These are phyloP conservation scores for Cephus nigrinus DNA, from an alignment of 2,888 invertebrate genomes.

Conservation along the genomic window DNA sequence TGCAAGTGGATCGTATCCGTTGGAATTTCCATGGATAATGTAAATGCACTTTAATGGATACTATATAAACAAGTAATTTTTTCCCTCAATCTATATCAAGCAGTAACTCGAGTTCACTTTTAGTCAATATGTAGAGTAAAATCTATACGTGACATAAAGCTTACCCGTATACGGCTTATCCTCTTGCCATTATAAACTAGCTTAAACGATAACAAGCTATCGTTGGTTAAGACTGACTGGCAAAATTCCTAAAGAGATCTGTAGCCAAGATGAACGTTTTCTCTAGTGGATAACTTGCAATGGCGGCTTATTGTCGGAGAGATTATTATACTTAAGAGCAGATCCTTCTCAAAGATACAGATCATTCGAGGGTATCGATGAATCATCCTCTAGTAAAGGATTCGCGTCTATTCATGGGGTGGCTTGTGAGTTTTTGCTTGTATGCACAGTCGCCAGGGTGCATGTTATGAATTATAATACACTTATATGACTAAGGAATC, in stretches of 20 bases:
- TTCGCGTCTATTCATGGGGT: not conserved
- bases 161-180: not conserved
- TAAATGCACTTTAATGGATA: not conserved
- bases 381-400: not conserved
- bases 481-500: not conserved
- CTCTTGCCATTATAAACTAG: not conserved
- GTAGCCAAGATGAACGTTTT: not conserved
- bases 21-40: not conserved
- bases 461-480: not conserved
- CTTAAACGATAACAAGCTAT: not conserved
- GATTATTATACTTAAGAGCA: not conserved
- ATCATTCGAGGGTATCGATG: not conserved
- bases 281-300: not conserved
- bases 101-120: not conserved
- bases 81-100: not conserved
- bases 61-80: not conserved
- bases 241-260: not conserved
- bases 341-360: not conserved
- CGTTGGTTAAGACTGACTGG: not conserved
- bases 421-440: not conserved
- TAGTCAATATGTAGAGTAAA: not conserved
- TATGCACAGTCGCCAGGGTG: not conserved
- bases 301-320: not conserved
- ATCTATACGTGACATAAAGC: not conserved
- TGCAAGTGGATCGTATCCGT: not conserved